These are phyloP conservation scores for Orthosia cruda DNA, from an alignment of 2,888 invertebrate species.

Conservation along the genomic window DNA sequence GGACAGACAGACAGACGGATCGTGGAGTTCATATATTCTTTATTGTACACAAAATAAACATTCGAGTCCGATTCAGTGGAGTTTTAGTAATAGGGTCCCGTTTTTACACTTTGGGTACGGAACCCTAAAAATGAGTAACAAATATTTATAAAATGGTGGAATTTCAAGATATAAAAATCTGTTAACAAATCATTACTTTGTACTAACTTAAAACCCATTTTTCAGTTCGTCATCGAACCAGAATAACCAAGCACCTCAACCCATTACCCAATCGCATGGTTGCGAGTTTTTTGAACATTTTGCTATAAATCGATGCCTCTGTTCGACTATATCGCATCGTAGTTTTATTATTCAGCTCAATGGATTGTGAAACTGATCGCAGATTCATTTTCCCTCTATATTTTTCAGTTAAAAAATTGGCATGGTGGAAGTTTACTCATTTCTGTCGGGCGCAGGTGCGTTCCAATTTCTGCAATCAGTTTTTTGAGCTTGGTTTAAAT, in stretches of 20 bases:
- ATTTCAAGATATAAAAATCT: background rate
- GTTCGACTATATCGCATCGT: constrained; percentile 58
- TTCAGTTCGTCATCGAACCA: constrained; percentile 36
- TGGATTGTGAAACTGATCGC: constrained; percentile 76
- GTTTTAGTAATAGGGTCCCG: too few relatives aligned
- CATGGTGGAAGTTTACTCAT: constrained; percentile 47
- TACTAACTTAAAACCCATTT: constrained; percentile 26
- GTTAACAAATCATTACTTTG: background rate
- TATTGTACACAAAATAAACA: too few relatives aligned
- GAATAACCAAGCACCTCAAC: constrained; percentile 48
- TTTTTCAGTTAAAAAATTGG: constrained; percentile 39
- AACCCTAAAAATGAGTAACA: too few relatives aligned
- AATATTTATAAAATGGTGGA: too few relatives aligned
- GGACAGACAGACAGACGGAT: too few relatives aligned
- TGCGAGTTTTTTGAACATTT: constrained; percentile 48
- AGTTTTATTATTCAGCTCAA: constrained; percentile 78
- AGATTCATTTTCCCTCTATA: constrained; percentile 64
- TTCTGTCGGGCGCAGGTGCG: constrained; percentile 65
- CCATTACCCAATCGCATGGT: constrained; percentile 51
- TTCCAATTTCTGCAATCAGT: constrained; percentile 51
- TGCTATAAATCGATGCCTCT: constrained; percentile 51
- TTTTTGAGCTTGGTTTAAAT: constrained; percentile 12
- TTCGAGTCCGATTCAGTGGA: too few relatives aligned
- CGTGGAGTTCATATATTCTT: too few relatives aligned
- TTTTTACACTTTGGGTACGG: too few relatives aligned